Conservation (phyloP, 2,797 vertebrate genomes). For the Pampus argenteus region DNA sequence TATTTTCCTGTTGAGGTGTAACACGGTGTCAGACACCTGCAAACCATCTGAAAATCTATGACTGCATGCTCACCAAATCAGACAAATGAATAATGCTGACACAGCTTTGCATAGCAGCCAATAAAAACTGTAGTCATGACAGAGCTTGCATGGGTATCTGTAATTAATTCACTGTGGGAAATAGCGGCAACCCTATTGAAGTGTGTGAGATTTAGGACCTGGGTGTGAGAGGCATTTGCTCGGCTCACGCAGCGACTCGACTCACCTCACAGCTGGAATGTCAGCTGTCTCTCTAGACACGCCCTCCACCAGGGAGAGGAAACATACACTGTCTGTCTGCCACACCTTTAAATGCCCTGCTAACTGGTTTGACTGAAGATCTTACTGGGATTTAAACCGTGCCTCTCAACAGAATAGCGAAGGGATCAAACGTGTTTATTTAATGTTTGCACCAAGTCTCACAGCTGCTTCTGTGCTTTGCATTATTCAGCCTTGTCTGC, state of each 20-base stretch:
- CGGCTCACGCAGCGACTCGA: constrained; percentile 78
- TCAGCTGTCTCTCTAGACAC: constrained; percentile 85
- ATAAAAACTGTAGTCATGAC: constrained; percentile 56
- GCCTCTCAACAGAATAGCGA: constrained; percentile 27
- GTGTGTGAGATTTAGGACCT: constrained; percentile 74
- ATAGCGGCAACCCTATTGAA: constrained; percentile 62
- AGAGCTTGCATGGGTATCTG: constrained; percentile 42
- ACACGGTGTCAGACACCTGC: constrained; percentile 29
- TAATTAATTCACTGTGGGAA: constrained; percentile 67
- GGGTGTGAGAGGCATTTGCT: constrained; percentile 79
- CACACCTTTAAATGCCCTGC: constrained; percentile 66
- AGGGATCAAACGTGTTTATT: constrained; percentile 16
- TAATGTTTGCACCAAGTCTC: constrained; percentile 2
- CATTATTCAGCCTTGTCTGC: constrained; percentile 7
- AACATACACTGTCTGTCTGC: constrained; percentile 71
- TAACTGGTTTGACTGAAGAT: constrained; percentile 54
- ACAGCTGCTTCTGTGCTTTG: background rate
- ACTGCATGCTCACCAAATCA: constrained; percentile 15
- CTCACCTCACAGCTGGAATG: constrained; percentile 86
- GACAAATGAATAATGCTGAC: constrained; percentile 40
- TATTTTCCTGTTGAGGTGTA: constrained; percentile 17
- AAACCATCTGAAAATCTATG: constrained; percentile 1
- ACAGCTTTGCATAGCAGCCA: constrained; percentile 8
- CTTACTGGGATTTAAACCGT: constrained; percentile 39
- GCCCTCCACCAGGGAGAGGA: constrained; percentile 71